Evolutionary conservation across 2,797 vertebrate genomes (phyloP), one percentile per base, ranked within the genome.

Genomic region (Merluccius polli): DNA sequence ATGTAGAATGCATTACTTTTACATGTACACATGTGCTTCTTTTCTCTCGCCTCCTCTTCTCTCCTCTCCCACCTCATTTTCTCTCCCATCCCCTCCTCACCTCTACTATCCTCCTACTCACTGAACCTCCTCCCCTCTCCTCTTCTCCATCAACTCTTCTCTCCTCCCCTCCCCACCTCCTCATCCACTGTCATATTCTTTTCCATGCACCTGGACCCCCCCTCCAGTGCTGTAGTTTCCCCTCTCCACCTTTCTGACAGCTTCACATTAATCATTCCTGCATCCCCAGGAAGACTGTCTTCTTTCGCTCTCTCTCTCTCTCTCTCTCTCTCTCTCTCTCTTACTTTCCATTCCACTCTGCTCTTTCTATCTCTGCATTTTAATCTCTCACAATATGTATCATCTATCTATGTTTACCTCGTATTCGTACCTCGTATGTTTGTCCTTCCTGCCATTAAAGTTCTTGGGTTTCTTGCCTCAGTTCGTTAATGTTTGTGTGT

Each of bases 241-340:
- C 88, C 89, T 90, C 87, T 90, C 80, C 90, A 90, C 91, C 89
- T 88, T 81, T 89, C 75, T 92, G 91, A 91, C 91, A 93, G 90
- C 82, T 80, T 85, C 87, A 86, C 92, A 94, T 94, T 93, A 92
- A 94, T 94, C 93, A 94, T 92, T 82, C 82, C 83, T 82, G 82
- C 86, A 88, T 86, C 84, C 87, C 81, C 74, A 63, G 75, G 80
- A 87, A 87, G 83, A 84, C 81, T 84, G 75, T 70, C 77, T n/a
- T 77, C 13, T 70, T 52, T 78, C 29, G 13, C 36, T 74, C 35
- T 29, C 31, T 74, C 30, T 36, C 6, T 77, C 72, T 67, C 27
- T 74, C 27, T 76, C 29, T 73, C 52, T 11, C 2, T 21, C 76
- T 78, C 48, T 78, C 72, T 48, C 69, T 41, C 67, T 73, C 75